phyloP scores from a whole-genome alignment of 2,113 vertebrate species.

The Apeltes quadracus region DNA sequence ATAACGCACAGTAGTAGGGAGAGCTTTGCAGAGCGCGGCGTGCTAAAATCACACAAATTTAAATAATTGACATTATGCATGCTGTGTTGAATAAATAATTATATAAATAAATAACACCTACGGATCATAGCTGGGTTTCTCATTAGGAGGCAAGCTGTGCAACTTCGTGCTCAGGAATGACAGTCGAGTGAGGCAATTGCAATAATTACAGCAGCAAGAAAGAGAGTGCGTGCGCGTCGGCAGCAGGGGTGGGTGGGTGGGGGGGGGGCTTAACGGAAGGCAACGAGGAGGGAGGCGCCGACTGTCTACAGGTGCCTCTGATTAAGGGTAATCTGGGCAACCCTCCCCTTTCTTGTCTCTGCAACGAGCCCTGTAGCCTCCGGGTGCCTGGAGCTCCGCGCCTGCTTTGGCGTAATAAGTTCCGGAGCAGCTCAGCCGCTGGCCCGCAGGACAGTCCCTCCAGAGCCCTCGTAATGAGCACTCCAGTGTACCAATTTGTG shows the following conservation, averaged over 20 bases:
- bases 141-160: conserved; percentile 77
- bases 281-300: conserved; percentile 65
- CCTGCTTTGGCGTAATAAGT: conserved; percentile 81
- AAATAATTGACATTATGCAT: conserved; percentile 80
- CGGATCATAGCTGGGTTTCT: conserved; percentile 70
- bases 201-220: conserved; percentile 71
- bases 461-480: conserved; percentile 84
- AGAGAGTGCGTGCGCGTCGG: conserved; percentile 22
- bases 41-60: conserved; percentile 72
- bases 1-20: conserved; percentile 47
- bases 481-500: conserved; percentile 77
- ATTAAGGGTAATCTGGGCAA: conserved; percentile 83
- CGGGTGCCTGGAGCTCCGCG: conserved; percentile 59
- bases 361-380: conserved; percentile 64
- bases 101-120: conserved; percentile 74
- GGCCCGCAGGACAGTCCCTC: conserved; percentile 80
- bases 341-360: conserved; percentile 74
- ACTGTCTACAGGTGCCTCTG: conserved; percentile 82
- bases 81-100: conserved; percentile 76
- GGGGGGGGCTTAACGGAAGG: conserved; percentile 52
- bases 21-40: conserved; percentile 36
- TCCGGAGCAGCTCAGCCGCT: conserved; percentile 75
- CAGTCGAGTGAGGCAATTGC: conserved; percentile 77
- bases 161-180: conserved; percentile 63
- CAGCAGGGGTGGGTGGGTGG: too few relatives aligned